Conservation (phyloP, 2,888 invertebrate species). For the Mythimna impura region DNA sequence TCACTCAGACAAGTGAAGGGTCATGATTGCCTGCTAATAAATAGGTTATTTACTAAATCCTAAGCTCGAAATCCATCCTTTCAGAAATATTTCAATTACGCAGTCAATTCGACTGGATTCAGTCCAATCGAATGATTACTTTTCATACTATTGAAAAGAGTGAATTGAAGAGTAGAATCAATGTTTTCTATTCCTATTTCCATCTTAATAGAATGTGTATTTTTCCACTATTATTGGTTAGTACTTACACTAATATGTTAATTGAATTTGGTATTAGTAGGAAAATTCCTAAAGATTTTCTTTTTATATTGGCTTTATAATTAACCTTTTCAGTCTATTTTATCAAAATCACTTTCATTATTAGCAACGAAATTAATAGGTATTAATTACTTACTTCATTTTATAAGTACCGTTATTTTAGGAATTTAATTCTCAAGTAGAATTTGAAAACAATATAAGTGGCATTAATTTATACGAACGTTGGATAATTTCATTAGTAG, state of each 20-base stretch:
- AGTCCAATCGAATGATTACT: constrained; percentile 8
- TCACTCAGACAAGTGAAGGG: constrained; percentile 3
- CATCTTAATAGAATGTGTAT: no score
- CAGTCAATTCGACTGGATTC: constrained; percentile 18
- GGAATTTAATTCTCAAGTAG: constrained; percentile 8
- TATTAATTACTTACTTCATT: not conserved
- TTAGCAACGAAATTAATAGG: not conserved
- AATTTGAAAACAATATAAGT: not conserved
- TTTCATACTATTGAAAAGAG: constrained; percentile 30
- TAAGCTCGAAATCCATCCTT: constrained; percentile 13
- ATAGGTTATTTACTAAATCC: constrained; percentile 9
- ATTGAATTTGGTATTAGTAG: not conserved
- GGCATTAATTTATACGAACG: not conserved
- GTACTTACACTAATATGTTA: not conserved
- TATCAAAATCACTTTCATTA: not conserved
- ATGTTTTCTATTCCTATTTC: constrained; percentile 9
- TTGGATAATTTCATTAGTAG: not conserved
- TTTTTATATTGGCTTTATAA: not conserved
- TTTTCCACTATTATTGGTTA: not conserved
- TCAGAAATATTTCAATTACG: constrained; percentile 18
- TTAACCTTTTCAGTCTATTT: not conserved
- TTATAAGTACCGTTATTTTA: not conserved
- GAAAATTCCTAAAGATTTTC: not conserved
- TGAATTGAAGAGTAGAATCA: constrained; percentile 5
- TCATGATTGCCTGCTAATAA: constrained; percentile 17